Percentiles rank a stretch among this genome's conserved stretches.
Conservation (phyloP, 2,888 invertebrate genomes). For the Xestia c-nigrum region DNA sequence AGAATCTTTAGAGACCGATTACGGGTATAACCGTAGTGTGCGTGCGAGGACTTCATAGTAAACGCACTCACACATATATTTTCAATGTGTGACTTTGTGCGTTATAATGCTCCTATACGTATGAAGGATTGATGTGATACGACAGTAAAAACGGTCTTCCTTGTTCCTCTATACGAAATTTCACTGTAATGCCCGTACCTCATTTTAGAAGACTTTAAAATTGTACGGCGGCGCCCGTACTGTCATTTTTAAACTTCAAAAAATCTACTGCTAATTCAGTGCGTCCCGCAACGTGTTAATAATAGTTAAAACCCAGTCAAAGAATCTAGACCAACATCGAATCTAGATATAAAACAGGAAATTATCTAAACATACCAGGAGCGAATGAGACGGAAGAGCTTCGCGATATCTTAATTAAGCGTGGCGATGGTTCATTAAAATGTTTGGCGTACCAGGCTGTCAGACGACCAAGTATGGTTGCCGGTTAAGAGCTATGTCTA, state of each 20-base stretch:
- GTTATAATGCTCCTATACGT: no score
- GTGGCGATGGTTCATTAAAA: constrained; percentile 73
- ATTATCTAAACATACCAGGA: constrained; percentile 59
- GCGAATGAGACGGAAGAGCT: constrained; percentile 61
- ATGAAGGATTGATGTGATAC: no score
- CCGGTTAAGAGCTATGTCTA: constrained; percentile 26
- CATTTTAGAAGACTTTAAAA: neutral
- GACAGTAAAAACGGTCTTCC: constrained; percentile 2
- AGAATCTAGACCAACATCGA: constrained; percentile 52
- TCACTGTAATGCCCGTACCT: no score
- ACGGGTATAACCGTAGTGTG: neutral
- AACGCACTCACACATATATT: neutral
- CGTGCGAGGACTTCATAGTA: no score
- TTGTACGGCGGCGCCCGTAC: neutral
- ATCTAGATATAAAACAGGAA: constrained; percentile 62
- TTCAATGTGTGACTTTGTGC: constrained; percentile 1
- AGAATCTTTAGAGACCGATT: neutral
- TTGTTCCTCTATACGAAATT: constrained; percentile 6
- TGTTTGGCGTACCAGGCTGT: constrained; percentile 68
- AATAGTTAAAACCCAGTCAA: constrained; percentile 1
- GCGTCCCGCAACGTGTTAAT: no score
- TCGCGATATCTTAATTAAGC: constrained; percentile 73
- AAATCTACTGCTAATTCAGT: constrained; percentile 1
- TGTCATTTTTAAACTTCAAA: constrained; percentile 5
- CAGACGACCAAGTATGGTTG: constrained; percentile 61